Conservation (phyloP, 2,113 vertebrate genomes). For the Tenrec ecaudatus region DNA sequence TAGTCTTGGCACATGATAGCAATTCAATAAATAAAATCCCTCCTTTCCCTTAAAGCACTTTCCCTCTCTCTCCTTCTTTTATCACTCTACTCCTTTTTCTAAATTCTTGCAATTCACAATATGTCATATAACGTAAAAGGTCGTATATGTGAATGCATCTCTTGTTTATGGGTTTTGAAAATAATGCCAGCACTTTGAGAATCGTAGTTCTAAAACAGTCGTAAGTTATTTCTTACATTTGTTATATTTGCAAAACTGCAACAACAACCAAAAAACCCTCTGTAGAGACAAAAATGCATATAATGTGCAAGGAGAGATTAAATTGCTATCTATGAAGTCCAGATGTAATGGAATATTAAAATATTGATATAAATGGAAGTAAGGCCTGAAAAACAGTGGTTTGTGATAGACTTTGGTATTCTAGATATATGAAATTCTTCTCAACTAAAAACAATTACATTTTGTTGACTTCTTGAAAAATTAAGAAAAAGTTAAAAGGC, state of each 20-base stretch:
- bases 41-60: no score
- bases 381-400: not conserved
- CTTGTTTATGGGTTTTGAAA: not conserved
- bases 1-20: no score
- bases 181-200: not conserved
- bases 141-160: not conserved
- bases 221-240: not conserved
- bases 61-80: not conserved
- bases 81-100: not conserved
- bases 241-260: not conserved
- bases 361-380: not conserved
- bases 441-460: not conserved
- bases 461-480: not conserved
- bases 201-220: not conserved
- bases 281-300: not conserved
- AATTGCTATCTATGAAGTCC: not conserved
- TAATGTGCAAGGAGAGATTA: not conserved
- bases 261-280: not conserved
- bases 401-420: not conserved
- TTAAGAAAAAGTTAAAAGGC: not conserved
- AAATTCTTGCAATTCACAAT: not conserved
- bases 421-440: constrained; percentile 9
- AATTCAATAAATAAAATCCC: no score
- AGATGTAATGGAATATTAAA: not conserved
- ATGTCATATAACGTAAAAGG: not conserved